Conservation (phyloP, 2,888 invertebrate species). For the Oeneis ivallda region DNA sequence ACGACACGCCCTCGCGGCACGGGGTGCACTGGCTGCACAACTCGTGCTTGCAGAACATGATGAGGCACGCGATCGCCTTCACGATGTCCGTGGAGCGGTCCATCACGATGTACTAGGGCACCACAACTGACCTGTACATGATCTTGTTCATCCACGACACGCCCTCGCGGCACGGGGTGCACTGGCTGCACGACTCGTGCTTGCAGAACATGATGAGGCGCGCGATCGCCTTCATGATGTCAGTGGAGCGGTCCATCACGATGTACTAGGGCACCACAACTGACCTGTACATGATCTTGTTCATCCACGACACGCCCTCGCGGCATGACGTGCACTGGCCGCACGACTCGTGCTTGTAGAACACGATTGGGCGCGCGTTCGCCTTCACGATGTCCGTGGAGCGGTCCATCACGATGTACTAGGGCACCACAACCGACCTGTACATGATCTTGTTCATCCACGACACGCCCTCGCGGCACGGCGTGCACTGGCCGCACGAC, state of each 20-base stretch:
- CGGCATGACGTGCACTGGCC: constrained; percentile 99
- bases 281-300: constrained; percentile 86
- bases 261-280: neutral
- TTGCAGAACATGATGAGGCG: constrained; percentile 98
- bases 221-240: constrained; percentile 97
- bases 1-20: constrained; percentile 97
- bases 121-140: constrained; percentile 74
- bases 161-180: constrained; percentile 99
- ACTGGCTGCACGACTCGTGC: constrained; percentile 99
- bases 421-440: constrained; percentile 61
- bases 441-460: constrained; percentile 95
- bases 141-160: constrained; percentile 96
- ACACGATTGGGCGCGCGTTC: constrained; percentile 96
- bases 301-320: constrained; percentile 98
- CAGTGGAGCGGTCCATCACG: constrained; percentile 99
- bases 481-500: constrained; percentile 99
- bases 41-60: constrained; percentile 99
- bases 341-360: constrained; percentile 99
- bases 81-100: constrained; percentile 98
- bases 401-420: constrained; percentile 96
- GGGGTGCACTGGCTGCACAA: constrained; percentile 99
- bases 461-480: constrained; percentile 97
- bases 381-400: constrained; percentile 98
- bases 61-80: constrained; percentile 96
- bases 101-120: constrained; percentile 88